Evolutionary conservation across 35 echinoderm and acorn worm genomes (phyloP).

Genomic region (Apostichopus parvimensis): DNA sequence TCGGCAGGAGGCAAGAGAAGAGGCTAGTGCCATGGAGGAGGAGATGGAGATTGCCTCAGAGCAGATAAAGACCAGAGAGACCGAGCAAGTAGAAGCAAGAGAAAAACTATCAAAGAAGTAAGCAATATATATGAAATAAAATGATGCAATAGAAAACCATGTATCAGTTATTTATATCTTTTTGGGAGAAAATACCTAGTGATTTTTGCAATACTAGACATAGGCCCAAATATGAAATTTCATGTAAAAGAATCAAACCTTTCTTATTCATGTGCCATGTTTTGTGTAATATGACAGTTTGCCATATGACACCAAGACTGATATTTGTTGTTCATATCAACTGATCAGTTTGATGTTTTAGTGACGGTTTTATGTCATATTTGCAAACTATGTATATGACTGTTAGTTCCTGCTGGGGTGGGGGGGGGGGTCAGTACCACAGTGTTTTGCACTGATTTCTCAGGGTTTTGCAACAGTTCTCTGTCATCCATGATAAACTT

Average conservation of each 20-base stretch:
- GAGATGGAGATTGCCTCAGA: slow-evolving; percentile 87
- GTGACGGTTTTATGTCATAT: no score
- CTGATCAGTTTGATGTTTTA: no score
- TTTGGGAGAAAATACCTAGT: not conserved
- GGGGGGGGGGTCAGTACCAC: no score
- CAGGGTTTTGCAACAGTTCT: not conserved
- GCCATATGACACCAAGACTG: no score
- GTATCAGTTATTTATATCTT: not conserved
- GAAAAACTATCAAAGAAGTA: slow-evolving; percentile 67
- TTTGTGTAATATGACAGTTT: no score
- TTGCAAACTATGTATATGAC: no score
- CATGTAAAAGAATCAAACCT: no score
- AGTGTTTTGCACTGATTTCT: not conserved
- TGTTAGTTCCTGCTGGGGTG: no score
- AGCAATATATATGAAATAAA: not conserved
- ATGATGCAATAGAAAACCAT: no score
- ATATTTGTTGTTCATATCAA: no score
- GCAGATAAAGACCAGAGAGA: slow-evolving; percentile 71
- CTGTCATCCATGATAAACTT: not conserved
- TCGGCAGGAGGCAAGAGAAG: slow-evolving; percentile 75
- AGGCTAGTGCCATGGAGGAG: slow-evolving; percentile 85
- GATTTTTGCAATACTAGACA: not conserved
- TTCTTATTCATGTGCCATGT: no score
- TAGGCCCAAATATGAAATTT: no score
- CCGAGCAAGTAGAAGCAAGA: slow-evolving; percentile 58